Conservation (phyloP, 1,140 invertebrate species). For the Lasioglossum baleicum region DNA sequence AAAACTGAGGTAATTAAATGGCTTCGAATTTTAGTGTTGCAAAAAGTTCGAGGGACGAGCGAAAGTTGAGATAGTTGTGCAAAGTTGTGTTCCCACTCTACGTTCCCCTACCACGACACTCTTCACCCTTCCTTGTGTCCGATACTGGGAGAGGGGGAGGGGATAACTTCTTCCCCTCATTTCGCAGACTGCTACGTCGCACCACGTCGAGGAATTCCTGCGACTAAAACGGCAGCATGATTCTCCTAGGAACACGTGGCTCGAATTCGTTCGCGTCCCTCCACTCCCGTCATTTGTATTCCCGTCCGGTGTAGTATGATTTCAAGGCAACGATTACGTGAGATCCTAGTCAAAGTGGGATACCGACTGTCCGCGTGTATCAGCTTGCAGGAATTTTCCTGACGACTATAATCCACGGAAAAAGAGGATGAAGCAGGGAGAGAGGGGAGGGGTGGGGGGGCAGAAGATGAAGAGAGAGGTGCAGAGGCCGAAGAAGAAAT, state of each 20-base stretch:
- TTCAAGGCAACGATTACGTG: constrained; percentile 36
- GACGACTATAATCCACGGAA: constrained; percentile 5
- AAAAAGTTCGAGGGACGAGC: no score
- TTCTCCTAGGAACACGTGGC: neutral
- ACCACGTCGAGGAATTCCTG: neutral
- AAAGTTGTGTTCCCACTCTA: no score
- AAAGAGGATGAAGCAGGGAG: neutral
- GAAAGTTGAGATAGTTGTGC: no score
- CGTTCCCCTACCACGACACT: no score
- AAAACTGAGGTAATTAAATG: no score
- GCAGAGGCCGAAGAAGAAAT: neutral
- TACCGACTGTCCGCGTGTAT: neutral
- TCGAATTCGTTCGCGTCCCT: neutral
- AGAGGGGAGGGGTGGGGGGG: neutral
- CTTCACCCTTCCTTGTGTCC: no score
- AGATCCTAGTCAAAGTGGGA: constrained; percentile 5
- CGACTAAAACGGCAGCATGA: neutral
- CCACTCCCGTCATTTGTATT: constrained; percentile 4
- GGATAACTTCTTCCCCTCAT: no score
- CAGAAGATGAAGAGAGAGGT: no score
- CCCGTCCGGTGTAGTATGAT: neutral
- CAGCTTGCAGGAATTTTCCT: neutral
- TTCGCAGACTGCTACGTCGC: neutral
- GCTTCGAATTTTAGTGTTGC: no score
- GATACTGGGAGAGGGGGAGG: no score